These are phyloP conservation scores for Paracyprichromis sp. DNA, from an alignment of 2,113 vertebrate genomes.

Conservation along the genomic window DNA sequence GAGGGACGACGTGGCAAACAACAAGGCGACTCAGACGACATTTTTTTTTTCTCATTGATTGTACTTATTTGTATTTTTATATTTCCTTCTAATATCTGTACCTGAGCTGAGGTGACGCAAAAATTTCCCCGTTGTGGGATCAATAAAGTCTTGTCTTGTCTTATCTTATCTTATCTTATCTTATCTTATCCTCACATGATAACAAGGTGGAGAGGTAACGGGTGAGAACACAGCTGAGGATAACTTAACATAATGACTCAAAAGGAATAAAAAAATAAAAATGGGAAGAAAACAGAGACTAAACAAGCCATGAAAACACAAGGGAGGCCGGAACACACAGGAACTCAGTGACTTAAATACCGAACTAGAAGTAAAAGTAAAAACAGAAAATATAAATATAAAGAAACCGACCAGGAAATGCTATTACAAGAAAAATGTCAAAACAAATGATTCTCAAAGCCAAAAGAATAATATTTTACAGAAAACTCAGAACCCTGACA, in stretches of 20 bases:
- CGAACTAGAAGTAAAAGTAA: not conserved
- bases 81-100: too few relatives aligned
- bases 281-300: not conserved
- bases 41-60: not conserved
- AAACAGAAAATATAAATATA: rapidly evolving
- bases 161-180: too few relatives aligned
- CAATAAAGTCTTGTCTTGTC: too few relatives aligned
- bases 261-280: not conserved
- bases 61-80: too few relatives aligned
- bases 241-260: not conserved
- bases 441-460: not conserved
- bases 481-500: not conserved
- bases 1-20: not conserved
- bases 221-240: not conserved
- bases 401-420: not conserved
- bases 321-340: not conserved
- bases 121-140: too few relatives aligned
- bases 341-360: not conserved
- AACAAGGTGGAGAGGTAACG: not conserved
- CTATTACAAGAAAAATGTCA: not conserved
- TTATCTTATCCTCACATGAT: not conserved
- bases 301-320: not conserved
- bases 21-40: not conserved
- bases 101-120: too few relatives aligned
- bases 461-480: not conserved